A percentile compares a stretch with the other conserved stretches of the same genome.
Conservation (phyloP, 2,797 vertebrate genomes). For the Pseudochaenichthys georgianus region DNA sequence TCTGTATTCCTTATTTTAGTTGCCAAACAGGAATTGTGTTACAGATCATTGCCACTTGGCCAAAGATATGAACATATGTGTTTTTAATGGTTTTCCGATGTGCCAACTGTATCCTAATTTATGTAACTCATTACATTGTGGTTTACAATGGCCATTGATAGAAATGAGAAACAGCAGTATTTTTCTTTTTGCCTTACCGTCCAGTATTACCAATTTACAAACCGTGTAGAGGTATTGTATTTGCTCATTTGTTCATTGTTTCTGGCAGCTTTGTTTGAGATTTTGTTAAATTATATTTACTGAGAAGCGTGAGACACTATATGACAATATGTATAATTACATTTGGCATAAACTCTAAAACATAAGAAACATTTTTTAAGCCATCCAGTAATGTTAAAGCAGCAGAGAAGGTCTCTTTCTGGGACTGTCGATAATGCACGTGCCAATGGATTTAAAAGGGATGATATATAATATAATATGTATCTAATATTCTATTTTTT, state of each 20-base stretch:
- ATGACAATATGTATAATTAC: conserved; percentile 18
- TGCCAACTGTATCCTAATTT: conserved; percentile 26
- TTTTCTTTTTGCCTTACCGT: conserved; percentile 58
- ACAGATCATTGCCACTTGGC: conserved; percentile 45
- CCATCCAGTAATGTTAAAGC: conserved; percentile 37
- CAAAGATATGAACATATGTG: conserved; percentile 56
- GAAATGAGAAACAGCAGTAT: conserved; percentile 29
- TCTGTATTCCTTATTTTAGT: conserved; percentile 29
- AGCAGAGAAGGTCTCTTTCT: conserved; percentile 30
- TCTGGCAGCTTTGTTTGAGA: conserved; percentile 67
- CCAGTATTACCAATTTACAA: conserved; percentile 57
- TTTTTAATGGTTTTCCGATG: conserved; percentile 44
- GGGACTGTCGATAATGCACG: conserved; percentile 47
- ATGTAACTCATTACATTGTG: conserved; percentile 25
- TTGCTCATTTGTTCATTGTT: conserved; percentile 33
- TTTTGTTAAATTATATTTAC: conserved; percentile 31
- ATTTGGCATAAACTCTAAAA: conserved; percentile 26
- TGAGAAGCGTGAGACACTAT: conserved; percentile 41
- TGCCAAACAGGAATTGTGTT: conserved; percentile 38
- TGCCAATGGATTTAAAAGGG: conserved; percentile 69
- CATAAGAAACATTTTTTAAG: conserved; percentile 12
- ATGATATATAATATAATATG: conserved; percentile 44
- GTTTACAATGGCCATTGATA: conserved; percentile 18
- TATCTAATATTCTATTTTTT: conserved; percentile 57
- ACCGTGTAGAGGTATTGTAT: conserved; percentile 14